Conservation (phyloP, 2,797 vertebrate genomes). For the Carduelis carduelis region DNA sequence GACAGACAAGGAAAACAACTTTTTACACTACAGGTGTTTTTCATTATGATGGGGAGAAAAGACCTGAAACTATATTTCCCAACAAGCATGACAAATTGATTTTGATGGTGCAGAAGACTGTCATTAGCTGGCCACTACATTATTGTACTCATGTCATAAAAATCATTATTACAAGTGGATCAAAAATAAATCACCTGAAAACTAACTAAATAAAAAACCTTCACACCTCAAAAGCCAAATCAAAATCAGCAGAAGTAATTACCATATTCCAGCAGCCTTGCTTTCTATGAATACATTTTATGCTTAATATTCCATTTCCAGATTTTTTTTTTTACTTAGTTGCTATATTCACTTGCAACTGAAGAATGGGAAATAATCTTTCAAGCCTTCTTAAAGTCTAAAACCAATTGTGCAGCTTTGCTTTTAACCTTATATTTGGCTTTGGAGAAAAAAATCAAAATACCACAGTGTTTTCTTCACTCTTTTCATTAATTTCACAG, state of each 20-base stretch:
- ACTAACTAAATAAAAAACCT: not conserved
- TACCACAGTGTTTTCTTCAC: not conserved
- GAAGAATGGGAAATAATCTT: not conserved
- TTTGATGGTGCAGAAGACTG: not conserved
- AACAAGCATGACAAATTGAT: not conserved
- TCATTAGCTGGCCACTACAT: not conserved
- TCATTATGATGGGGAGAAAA: not conserved
- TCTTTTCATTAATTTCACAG: not conserved
- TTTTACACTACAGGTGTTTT: not conserved
- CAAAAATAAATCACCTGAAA: conserved; percentile 5
- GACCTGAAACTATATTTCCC: not conserved
- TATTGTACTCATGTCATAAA: not conserved
- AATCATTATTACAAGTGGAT: not conserved
- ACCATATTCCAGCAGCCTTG: not conserved
- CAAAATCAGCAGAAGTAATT: not conserved
- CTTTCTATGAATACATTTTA: not conserved
- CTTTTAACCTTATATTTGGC: not conserved
- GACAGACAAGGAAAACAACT: not conserved
- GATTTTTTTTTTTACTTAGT: not conserved
- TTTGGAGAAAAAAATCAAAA: not conserved
- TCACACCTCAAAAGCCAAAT: not conserved
- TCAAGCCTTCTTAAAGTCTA: not conserved
- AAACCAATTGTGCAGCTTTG: not conserved
- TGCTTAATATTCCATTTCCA: not conserved
- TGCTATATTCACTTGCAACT: conserved; percentile 8